Evolutionary conservation across 2,888 invertebrate species (phyloP), one percentile per base, ranked within the genome.

Genomic region (Callyntrura sp.): DNA sequence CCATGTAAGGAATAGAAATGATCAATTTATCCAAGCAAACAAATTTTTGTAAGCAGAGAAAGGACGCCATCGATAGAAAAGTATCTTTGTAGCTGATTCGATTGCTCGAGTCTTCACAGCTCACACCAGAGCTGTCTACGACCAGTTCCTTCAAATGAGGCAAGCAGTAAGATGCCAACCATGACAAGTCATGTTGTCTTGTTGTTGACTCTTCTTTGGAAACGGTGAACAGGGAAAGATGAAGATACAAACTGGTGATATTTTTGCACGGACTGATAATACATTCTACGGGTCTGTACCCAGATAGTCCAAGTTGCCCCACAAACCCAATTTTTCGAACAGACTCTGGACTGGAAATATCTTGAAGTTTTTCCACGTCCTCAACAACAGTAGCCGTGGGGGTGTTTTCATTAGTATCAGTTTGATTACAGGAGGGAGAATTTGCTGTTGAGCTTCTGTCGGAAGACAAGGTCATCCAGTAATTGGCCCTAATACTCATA

Each of bases 121-220:
- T 88, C 25, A 82, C 73, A 70, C 87, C 87, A 23, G 57, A 17
- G 48, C 81, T 51, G 48, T 88, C 87, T 9, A 88, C 82, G 6
- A 88, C 87, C 57, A 88, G 14, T 55, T 88, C 81, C 25, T 60
- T 81, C 43, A 81, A 20, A 28, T 45, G 17, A 3, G 87, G 81
- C 14, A 78, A 43, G 17, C 2, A 28, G 51, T 20, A 55, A 8
- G 57, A 73, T 9, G 23, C 48, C 25, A n/a, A 12, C 70, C 20
- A 68, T 35, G n/a, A n/a, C n/a, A 14, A 14, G 20, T 25, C 78
- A 43, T 5, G 35, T 45, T 48, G 2, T 25, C 62, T 43, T 51
- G 5, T 12, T 25, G n/a, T 43, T 57, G 0, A 0, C 57, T 5
- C 12, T 28, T 23, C n/a, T n/a, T n/a, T n/a, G n/a, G n/a, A n/a